Evolutionary conservation across 2,797 vertebrate species (phyloP), one percentile per base, ranked within the genome.

Genomic region (Lophius americanus): DNA sequence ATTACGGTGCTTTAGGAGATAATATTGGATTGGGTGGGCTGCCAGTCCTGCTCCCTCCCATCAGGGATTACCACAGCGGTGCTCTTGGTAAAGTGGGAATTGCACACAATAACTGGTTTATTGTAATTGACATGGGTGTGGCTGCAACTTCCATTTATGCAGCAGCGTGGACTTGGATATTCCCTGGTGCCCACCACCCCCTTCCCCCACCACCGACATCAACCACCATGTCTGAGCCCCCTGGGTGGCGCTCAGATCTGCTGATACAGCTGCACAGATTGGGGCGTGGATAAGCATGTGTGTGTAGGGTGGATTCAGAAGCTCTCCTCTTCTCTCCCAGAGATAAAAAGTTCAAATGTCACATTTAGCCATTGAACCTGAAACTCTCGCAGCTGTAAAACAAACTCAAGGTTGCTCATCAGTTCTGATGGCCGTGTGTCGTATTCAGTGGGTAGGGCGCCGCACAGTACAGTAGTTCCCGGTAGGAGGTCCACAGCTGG

Each of bases 401-500:
- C 62, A 57, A 59, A 57, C 74, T 74, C 48, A 54, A 52, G 71
- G 64, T 62, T n/a, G 13, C 58, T 3, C 51, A 7, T 5, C 64
- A 38, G 59, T 68, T 66, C 62, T 58, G 64, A 66, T 23, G 80
- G 56, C 52, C 56, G 51, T 61, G 69, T 71, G 58, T 67, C 1
- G 14, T 44, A 71, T 63, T 75, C 32, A 3, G 23, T 41, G 73
- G 70, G 54, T 60, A 51, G 61, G 51, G 52, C 14, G 4, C 60
- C 50, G 56, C 72, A 73, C 66, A 49, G 62, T 65, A 14, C 80
- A 73, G 74, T 69, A 65, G 77, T 61, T 87, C 88, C 68, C 85
- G 49, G 81, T 81, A 52, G 83, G 89, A 78, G 75, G 73, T 80
- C 47, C 87, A 44, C 90, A 91, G 89, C 89, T 91, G 91, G 81